Base-by-base conservation (phyloP, 2,888 invertebrate genomes). In the Ellobium chinense region DNA sequence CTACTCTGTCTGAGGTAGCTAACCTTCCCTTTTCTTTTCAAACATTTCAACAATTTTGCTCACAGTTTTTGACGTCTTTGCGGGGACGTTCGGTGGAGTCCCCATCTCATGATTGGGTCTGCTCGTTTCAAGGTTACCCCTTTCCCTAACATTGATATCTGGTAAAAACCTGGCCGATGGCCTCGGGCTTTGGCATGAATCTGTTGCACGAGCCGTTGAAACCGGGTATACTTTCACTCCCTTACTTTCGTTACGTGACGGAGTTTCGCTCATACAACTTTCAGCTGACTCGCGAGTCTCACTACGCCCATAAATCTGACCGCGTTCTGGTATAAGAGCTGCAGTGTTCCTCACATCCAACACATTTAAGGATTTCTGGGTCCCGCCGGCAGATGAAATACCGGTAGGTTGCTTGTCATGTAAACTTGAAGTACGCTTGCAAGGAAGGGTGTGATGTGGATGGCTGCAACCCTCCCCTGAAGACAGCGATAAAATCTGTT, bases 1-100 rank as follows among this genome's bases (percentile, higher is more conserved):
- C n/a, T n/a, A n/a, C n/a, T n/a, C n/a, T n/a, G n/a, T n/a, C n/a
- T n/a, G n/a, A n/a, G n/a, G n/a, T n/a, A n/a, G n/a, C n/a, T n/a
- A n/a, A 46, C 31, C n/a, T 70, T 31, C 54, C 5, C 21, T 24
- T 63, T 39, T 74, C 36, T 65, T 75, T 54, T 75, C 75, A 75
- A 75, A 75, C 65, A 75, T 65, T 54, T 75, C 65, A 12, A 75
- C 75, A 31, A 75, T 63, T 31, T 56, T 65, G 65, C 75, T 75
- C 0, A 75, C 75, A 21, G 31, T 34, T 60, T 36, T 36, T 1
- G 36, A 3, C 18, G 27, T 1, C n/a, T 36, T 34, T 14, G 58
- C 9, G n/a, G 24, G 37, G 18, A 18, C 18, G 9, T 7, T 46
- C 46, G 9, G 9, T 12, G 46, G 46, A 29, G 29, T 27, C 24